Conservation (phyloP, 2,888 invertebrate species). For the Folsomia manolachei region DNA sequence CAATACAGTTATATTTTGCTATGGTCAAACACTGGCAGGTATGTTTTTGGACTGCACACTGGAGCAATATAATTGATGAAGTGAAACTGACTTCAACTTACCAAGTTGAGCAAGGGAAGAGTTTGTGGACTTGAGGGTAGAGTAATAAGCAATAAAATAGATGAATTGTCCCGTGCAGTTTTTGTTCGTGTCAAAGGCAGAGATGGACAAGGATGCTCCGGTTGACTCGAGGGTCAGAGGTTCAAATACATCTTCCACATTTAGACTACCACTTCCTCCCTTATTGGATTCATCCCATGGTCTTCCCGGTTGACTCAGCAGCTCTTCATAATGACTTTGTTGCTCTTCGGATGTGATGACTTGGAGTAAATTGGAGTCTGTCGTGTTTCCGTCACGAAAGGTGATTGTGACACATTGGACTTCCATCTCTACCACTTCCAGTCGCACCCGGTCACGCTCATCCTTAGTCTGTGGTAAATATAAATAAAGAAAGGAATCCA, state of each 20-base stretch:
- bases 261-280: conserved; percentile 19
- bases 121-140: conserved; percentile 25
- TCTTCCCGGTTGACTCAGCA: conserved; percentile 23
- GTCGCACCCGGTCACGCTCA: conserved; percentile 36
- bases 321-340: conserved; percentile 30
- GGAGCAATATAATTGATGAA: too few species aligned
- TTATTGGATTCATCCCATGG: conserved; percentile 30
- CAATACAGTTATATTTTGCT: too few species aligned
- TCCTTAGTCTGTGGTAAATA: conserved; percentile 38
- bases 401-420: conserved; percentile 46
- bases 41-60: too few species aligned
- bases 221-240: conserved; percentile 41
- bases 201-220: conserved; percentile 46
- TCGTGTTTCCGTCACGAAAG: conserved; percentile 49
- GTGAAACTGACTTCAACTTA: too few species aligned
- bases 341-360: conserved; percentile 40
- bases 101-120: conserved; percentile 10
- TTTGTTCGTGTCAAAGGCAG: conserved; percentile 40
- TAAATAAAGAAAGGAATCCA: neutral
- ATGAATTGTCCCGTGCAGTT: conserved; percentile 46
- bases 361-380: conserved; percentile 49
- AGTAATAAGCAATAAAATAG: conserved; percentile 47
- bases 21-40: too few species aligned
- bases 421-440: conserved; percentile 45
- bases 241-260: conserved; percentile 24